These are phyloP conservation scores for Xenentodon cancila DNA, from an alignment of 2,797 vertebrate species.

Conservation along the genomic window DNA sequence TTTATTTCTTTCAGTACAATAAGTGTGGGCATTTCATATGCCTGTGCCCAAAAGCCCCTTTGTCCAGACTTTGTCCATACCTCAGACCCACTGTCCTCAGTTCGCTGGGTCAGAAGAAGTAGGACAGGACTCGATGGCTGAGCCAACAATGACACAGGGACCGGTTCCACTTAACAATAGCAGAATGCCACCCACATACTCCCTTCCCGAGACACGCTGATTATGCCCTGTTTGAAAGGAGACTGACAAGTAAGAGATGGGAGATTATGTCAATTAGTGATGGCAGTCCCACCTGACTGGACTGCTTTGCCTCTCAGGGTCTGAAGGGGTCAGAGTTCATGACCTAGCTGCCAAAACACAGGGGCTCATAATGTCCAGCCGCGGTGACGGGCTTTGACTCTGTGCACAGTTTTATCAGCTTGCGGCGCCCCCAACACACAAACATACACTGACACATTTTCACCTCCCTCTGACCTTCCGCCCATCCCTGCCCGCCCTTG, in stretches of 20 bases:
- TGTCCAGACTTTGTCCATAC: conserved; percentile 1
- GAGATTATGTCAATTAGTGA: conserved; percentile 79
- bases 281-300: conserved; percentile 57
- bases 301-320: conserved; percentile 42
- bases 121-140: conserved; percentile 39
- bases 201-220: conserved; percentile 50
- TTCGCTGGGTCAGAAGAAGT: conserved; percentile 8
- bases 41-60: background rate
- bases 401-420: conserved; percentile 32
- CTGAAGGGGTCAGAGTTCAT: conserved; percentile 62
- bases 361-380: conserved; percentile 32
- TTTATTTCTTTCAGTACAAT: background rate
- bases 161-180: conserved; percentile 70
- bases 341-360: conserved; percentile 65
- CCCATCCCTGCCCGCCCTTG: conserved; percentile 70
- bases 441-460: conserved; percentile 26
- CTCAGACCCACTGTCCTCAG: background rate
- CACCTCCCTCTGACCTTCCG: conserved; percentile 54
- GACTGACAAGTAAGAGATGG: conserved; percentile 67
- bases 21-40: conserved; percentile 1
- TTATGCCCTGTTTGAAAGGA: conserved; percentile 61
- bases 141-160: conserved; percentile 45
- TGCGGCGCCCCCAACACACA: conserved; percentile 3
- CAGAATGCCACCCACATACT: conserved; percentile 48
- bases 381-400: conserved; percentile 30